Percentiles rank a stretch among this genome's conserved stretches.
Evolutionary conservation across 2,113 vertebrate genomes (phyloP).

Genomic region (Urocitellus parryii): DNA sequence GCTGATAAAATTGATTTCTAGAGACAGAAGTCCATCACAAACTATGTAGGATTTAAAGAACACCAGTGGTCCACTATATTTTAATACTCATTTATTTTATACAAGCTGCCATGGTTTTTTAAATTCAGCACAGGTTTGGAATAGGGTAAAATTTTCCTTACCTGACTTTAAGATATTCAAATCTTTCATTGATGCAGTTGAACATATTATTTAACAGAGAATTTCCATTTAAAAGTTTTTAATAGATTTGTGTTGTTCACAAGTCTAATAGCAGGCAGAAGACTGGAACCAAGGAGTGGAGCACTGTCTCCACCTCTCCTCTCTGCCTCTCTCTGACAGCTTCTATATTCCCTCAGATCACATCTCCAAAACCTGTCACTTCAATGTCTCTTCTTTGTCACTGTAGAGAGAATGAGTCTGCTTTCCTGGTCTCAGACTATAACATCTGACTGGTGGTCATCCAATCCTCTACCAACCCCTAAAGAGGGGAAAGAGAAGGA

Average conservation of each 20-base stretch:
- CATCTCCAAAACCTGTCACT: background rate
- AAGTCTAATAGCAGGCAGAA: background rate
- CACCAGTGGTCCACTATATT: background rate
- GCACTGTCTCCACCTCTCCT: background rate
- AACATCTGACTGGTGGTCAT: background rate
- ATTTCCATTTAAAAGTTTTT: background rate
- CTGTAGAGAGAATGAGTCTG: background rate
- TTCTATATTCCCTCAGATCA: background rate
- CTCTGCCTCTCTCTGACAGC: background rate
- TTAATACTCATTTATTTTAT: slow-evolving; percentile 1
- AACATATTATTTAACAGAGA: slow-evolving; percentile 54
- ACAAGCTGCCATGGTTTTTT: background rate
- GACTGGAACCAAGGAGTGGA: background rate
- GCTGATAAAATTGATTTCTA: background rate
- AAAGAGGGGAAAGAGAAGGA: too few relatives aligned
- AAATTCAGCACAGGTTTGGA: background rate
- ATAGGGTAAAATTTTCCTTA: background rate
- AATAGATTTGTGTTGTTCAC: background rate
- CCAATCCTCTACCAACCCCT: background rate
- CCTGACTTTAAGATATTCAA: background rate
- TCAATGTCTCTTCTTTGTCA: background rate
- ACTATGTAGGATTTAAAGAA: background rate
- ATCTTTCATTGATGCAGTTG: background rate
- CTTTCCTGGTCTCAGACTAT: background rate
- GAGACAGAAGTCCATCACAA: background rate